Conservation (phyloP, 2,888 invertebrate genomes). For the Thecophora atra region DNA sequence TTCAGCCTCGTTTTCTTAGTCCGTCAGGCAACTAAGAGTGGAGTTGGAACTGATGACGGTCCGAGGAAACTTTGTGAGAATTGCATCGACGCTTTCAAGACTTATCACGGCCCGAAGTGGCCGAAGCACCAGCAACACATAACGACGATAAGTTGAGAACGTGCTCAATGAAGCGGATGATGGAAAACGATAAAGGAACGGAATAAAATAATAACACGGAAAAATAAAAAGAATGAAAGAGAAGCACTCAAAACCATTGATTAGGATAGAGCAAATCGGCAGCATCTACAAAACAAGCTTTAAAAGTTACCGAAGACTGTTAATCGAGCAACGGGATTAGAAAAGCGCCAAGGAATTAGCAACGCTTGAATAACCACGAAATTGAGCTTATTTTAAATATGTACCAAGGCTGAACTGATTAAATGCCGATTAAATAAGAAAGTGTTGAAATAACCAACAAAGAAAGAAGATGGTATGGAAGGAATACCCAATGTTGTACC, state of each 20-base stretch:
- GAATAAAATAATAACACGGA: not conserved
- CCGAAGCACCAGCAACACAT: conserved; percentile 16
- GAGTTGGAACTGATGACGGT: not conserved
- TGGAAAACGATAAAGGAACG: not conserved
- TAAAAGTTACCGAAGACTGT: too few relatives aligned
- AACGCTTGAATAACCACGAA: too few relatives aligned
- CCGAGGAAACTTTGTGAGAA: not conserved
- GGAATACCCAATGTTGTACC: too few relatives aligned
- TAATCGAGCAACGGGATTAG: too few relatives aligned
- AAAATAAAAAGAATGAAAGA: not conserved
- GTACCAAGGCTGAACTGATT: too few relatives aligned
- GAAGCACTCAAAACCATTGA: not conserved
- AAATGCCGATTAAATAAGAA: too few relatives aligned
- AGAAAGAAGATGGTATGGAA: too few relatives aligned
- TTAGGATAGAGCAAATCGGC: too few relatives aligned
- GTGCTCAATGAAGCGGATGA: conserved; percentile 25
- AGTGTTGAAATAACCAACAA: too few relatives aligned
- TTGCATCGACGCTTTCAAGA: not conserved
- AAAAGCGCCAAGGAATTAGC: too few relatives aligned
- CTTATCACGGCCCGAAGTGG: not conserved
- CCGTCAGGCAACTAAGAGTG: not conserved
- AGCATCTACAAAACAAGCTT: not conserved
- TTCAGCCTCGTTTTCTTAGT: not conserved
- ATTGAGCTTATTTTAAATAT: too few relatives aligned
- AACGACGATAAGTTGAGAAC: conserved; percentile 17